A percentile compares a stretch with the other conserved stretches of the same genome.
These are phyloP conservation scores for Sardinella longiceps DNA, from an alignment of 2,797 vertebrate genomes.

Conservation along the genomic window DNA sequence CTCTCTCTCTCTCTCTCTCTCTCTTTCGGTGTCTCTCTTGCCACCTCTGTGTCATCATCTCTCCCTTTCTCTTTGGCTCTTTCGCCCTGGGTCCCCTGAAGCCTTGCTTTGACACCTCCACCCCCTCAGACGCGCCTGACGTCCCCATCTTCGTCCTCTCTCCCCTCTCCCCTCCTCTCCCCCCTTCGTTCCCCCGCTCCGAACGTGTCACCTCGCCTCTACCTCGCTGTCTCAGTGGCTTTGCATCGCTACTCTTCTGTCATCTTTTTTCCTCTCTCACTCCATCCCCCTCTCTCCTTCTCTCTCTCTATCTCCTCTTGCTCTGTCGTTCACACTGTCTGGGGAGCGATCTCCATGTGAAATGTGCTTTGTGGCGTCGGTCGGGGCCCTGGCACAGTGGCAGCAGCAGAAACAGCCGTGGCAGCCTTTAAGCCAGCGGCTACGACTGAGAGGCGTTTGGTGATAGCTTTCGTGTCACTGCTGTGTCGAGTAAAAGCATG, in stretches of 20 bases:
- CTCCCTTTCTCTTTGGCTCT: not conserved
- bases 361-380: conserved; percentile 32
- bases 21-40: not conserved
- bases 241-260: not conserved
- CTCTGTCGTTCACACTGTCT: conserved; percentile 5
- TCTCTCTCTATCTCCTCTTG: conserved; percentile 28
- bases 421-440: conserved; percentile 25
- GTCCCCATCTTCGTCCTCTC: not conserved
- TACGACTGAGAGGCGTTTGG: not conserved
- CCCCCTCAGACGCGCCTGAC: not conserved
- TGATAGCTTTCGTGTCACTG: not conserved
- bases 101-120: not conserved
- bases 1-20: not conserved
- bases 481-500: not conserved
- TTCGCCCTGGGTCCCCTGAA: not conserved
- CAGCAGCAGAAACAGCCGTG: conserved; percentile 44
- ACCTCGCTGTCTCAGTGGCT: not conserved
- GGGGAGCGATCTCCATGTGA: conserved; percentile 43
- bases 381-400: conserved; percentile 38
- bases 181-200: not conserved
- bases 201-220: not conserved
- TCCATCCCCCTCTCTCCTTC: conserved; percentile 39
- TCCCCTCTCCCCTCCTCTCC: not conserved
- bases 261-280: not conserved
- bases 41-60: not conserved